Percentiles rank a stretch among this genome's conserved stretches.
Evolutionary conservation across 2,888 invertebrate genomes (phyloP).

Genomic region (Hartigia nigra): DNA sequence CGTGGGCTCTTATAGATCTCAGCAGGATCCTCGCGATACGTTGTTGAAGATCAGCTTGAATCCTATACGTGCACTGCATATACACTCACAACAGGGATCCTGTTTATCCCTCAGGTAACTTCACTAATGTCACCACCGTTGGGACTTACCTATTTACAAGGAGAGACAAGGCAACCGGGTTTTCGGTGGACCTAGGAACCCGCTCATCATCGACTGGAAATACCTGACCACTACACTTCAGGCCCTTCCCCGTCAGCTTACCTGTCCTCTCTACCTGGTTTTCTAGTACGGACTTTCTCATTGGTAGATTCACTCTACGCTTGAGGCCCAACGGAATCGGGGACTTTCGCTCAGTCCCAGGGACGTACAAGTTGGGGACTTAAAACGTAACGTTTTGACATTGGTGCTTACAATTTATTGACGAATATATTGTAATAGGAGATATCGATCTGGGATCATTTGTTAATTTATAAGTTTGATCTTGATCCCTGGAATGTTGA

Average conservation of each 20-base stretch:
- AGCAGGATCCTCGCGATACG: neutral
- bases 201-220: slow-evolving; percentile 62
- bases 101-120: neutral
- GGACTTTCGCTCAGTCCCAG: slow-evolving; percentile 23
- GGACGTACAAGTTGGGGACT: neutral
- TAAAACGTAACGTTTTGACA: neutral
- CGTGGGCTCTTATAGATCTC: slow-evolving; percentile 13
- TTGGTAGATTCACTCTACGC: slow-evolving; percentile 5
- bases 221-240: slow-evolving; percentile 54
- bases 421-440: neutral
- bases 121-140: neutral
- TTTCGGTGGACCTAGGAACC: slow-evolving; percentile 43
- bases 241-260: slow-evolving; percentile 17
- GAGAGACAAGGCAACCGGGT: slow-evolving; percentile 3
- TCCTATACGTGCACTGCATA: neutral
- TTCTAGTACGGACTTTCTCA: slow-evolving; percentile 19
- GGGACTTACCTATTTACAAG: slow-evolving; percentile 6
- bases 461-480: neutral
- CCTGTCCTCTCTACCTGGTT: slow-evolving; percentile 18
- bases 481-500: neutral
- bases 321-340: slow-evolving; percentile 39
- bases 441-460: neutral
- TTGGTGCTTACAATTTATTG: neutral
- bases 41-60: neutral
- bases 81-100: neutral